Base-by-base conservation (phyloP, 1,140 invertebrate species). In the Dendroctonus valens region DNA sequence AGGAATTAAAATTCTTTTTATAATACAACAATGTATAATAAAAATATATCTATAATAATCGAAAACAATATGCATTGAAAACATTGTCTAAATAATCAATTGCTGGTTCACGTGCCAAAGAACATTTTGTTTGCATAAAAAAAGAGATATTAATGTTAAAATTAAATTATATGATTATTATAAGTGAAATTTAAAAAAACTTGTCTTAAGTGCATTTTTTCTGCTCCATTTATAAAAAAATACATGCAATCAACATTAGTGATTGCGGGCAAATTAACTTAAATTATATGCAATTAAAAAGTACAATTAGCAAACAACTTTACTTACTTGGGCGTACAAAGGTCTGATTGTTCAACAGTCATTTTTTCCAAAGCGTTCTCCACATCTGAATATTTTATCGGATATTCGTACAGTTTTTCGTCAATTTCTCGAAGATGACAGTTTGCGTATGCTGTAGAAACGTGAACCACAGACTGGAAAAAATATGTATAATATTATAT, bases 361-460 rank as follows among this genome's bases (percentile, higher is more conserved):
- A 87, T 73, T 69, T 82, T 84, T 38, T 83, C 80, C 4, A 85
- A 69, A 3, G 82, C 51, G 41, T 72, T 73, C 15, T 78, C 72
- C 3, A 93, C 75, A 73, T 89, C 84, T 60, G 87, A 81, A 52
- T 86, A 85, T 69, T 87, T 81, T 0, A 87, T 78, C 0, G 86
- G 81, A 62, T 85, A 83, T 41, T 84, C 82, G 76, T 94, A 94
- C 41, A 94, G 85, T 54, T 80, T 76, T 78, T 89, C 87, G 3
- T 84, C 81, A 57, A 88, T 83, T 57, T 79, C 76, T 9, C 76
- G 68, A 12, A 80, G 71, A 70, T 85, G 80, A 74, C 87, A 90
- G 73, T 89, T 86, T 6, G 86, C 83, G 73, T 89, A 91, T 0
- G 86, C 86, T 0, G 89, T 90, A 0, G 88, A 90, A 5, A 75